A percentile compares a stretch with the other conserved stretches of the same genome.
phyloP scores from a whole-genome alignment of 2,113 vertebrate genomes.

The Numida meleagris region DNA sequence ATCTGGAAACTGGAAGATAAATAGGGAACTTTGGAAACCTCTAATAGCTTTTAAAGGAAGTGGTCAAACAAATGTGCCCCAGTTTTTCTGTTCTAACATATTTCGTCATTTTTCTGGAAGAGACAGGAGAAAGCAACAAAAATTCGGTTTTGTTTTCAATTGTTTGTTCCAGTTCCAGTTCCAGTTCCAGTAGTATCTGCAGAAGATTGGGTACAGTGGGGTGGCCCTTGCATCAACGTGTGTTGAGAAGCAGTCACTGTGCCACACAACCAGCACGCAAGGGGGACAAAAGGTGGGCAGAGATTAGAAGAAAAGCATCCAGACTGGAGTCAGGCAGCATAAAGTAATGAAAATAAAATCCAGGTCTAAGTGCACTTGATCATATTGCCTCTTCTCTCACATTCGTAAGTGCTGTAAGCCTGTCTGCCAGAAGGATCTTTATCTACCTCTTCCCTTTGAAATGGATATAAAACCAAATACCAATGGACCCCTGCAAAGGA shows the following conservation, averaged over 20 bases:
- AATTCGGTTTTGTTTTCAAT: conserved; percentile 1
- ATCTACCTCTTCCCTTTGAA: conserved; percentile 8
- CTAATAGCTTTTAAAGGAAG: background rate
- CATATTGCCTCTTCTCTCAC: background rate
- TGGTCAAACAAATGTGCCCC: background rate
- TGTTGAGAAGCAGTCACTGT: background rate
- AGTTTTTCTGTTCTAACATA: background rate
- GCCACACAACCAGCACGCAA: background rate
- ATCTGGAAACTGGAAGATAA: conserved; percentile 4
- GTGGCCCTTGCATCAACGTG: background rate
- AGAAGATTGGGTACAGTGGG: background rate
- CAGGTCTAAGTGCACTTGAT: background rate
- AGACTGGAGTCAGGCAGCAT: background rate
- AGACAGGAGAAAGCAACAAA: background rate
- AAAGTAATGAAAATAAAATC: background rate
- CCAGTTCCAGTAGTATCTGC: background rate
- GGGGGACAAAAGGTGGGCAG: background rate
- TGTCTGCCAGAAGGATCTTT: background rate
- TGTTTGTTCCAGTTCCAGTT: background rate
- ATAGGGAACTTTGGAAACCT: background rate
- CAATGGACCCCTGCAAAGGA: background rate
- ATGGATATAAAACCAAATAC: conserved; percentile 11
- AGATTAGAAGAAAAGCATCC: background rate
- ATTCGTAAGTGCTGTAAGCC: background rate
- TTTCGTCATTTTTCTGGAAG: conserved; percentile 19